Conservation (phyloP, 2,888 invertebrate genomes). For the Drosophila parthenogenetica region DNA sequence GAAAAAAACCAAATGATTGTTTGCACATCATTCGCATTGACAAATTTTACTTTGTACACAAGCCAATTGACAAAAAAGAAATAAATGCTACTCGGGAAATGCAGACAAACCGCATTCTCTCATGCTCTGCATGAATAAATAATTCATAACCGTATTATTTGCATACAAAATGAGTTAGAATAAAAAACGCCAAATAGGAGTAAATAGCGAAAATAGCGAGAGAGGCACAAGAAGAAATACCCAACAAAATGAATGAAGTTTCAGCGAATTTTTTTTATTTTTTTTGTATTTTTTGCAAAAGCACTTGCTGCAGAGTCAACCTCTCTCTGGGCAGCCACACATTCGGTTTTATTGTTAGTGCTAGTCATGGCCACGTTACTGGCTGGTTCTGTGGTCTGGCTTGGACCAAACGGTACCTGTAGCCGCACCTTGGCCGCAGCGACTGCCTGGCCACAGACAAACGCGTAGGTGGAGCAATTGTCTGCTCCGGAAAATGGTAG, state of each 20-base stretch:
- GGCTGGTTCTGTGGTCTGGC: slow-evolving; percentile 43
- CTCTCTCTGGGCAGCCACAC: slow-evolving; percentile 55
- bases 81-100: slow-evolving; percentile 59
- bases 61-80: slow-evolving; percentile 37
- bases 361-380: slow-evolving; percentile 36
- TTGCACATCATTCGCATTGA: slow-evolving; percentile 67
- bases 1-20: slow-evolving; percentile 45
- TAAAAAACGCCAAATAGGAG: slow-evolving; percentile 28
- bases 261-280: slow-evolving; percentile 52
- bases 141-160: slow-evolving; percentile 80
- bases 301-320: not conserved
- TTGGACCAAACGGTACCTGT: slow-evolving; percentile 21
- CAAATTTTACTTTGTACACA: slow-evolving; percentile 60
- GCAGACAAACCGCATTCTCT: slow-evolving; percentile 57
- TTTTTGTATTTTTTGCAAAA: not conserved
- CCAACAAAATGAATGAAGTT: slow-evolving; percentile 74
- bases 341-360: slow-evolving; percentile 75
- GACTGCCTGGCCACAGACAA: slow-evolving; percentile 71
- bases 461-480: slow-evolving; percentile 67
- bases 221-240: slow-evolving; percentile 38
- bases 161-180: slow-evolving; percentile 77
- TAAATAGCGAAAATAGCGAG: slow-evolving; percentile 31
- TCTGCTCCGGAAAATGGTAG: not conserved
- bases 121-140: slow-evolving; percentile 68
- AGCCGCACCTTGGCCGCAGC: slow-evolving; percentile 72